These are phyloP conservation scores for Myiozetetes cayanensis DNA, from an alignment of 2,113 vertebrate genomes.

Conservation along the genomic window DNA sequence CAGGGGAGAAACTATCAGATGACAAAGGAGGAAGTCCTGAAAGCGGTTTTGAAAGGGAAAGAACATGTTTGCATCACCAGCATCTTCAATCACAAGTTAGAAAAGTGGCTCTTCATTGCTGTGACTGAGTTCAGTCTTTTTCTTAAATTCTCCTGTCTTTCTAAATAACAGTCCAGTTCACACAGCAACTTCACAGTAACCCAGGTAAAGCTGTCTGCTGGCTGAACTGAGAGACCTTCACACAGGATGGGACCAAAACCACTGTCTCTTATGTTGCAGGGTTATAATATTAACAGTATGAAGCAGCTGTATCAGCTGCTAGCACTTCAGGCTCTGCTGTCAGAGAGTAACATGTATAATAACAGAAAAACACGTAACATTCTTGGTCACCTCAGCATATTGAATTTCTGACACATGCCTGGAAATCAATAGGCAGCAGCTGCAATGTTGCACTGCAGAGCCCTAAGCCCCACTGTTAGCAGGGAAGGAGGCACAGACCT, in stretches of 20 bases:
- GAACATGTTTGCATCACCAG: background rate
- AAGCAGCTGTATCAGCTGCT: background rate
- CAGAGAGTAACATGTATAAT: background rate
- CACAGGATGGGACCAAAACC: background rate
- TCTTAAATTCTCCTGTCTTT: background rate
- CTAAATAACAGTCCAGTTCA: background rate
- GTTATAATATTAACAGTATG: background rate
- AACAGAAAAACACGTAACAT: background rate
- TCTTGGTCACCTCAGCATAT: background rate
- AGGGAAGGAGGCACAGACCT: background rate
- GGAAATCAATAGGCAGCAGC: background rate
- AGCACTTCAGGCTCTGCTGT: background rate
- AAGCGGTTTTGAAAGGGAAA: background rate
- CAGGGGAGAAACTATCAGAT: background rate
- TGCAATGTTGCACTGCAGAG: background rate
- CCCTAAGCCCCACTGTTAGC: background rate
- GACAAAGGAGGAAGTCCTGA: background rate
- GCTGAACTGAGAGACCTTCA: background rate
- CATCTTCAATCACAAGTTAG: background rate
- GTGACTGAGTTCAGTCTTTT: background rate
- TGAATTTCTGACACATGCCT: background rate
- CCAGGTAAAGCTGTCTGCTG: background rate
- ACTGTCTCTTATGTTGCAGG: background rate
- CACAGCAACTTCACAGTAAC: background rate
- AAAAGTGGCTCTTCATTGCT: background rate